Base-by-base conservation (phyloP, 2,113 vertebrate genomes). In the Marcusenius ussheri region DNA sequence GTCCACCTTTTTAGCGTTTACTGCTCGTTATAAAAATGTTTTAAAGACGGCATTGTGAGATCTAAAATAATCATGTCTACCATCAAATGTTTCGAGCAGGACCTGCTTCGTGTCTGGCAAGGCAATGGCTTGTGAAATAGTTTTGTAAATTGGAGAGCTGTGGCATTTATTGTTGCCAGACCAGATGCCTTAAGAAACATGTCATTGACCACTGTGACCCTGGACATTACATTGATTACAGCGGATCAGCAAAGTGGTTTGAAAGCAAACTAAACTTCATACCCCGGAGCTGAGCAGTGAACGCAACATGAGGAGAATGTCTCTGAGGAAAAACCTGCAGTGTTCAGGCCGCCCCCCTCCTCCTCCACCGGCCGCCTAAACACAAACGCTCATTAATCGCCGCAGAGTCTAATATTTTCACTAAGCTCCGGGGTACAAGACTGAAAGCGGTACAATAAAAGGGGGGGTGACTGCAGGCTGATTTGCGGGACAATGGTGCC, bases 71-170 rank as follows among this genome's bases (percentile, higher is more conserved):
- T 92, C 90, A 86, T 77, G 89, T 88, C 90, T 86, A 88, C 86
- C 88, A 74, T 88, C 70, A 89, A 5, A 39, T 46, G 83, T 90
- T 90, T 92, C 92, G 90, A 92, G 70, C 19, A 49, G 70, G 91
- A 50, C 89, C 93, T 93, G 91, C 58, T 94, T 91, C 51, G 58
- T 91, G 90, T 93, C 91, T 84, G 50, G 89, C 89, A 42, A 90
- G 90, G 91, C 45, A 83, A 90, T 62, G 80, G 83, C 51, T 89
- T 90, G 31, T 49, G 8, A 53, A 66, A 88, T 62, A 85, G 49
- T 77, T 89, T 88, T 47, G 47, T 88, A 88, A 70, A 31, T 88
- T 87, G 62, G 47, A 89, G 83, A 31, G 50, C 70, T 85, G 86
- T 62, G 84, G 88, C 90, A 58, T 89, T 92, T 80, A 49, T 89